Evolutionary conservation across 2,797 vertebrate species (phyloP), one percentile per base, ranked within the genome.

Genomic region (Hippopotamyrus pictus): DNA sequence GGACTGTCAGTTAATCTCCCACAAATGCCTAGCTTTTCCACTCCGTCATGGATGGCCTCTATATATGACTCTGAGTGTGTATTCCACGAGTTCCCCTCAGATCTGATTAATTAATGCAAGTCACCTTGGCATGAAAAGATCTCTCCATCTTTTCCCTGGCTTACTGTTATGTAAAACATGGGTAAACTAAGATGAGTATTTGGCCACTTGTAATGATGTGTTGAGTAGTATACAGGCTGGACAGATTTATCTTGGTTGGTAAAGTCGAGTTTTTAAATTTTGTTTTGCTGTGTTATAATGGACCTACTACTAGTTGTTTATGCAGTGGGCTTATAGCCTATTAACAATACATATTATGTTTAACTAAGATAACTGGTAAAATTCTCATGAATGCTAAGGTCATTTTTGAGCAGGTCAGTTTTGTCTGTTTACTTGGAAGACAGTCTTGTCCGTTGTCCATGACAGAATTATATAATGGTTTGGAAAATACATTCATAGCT

Each of bases 41-140:
- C 99, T 97, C 98, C 98, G 96, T 99, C 98, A 96, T 99, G 99
- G 99, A 99, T 99, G 98, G 97, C 98, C 97, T 98, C 98, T 97
- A 99, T 99, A 96, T 99, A 99, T 99, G 99, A 99, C 97, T 98
- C 98, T 95, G 99, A 99, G 99, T 99, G 99, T 99, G 99, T 99
- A 99, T 99, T 99, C 95, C 95, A 95, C 92, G 96, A 97, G 97
- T 98, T 98, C 96, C 97, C 96, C 96, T 96, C 96, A 98, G 97
- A 97, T 96, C 94, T 97, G 93, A 95, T 97, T 96, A 96, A 94
- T 91, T 96, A 96, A 95, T 95, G 94, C 93, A 93, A 96, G 95
- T 95, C 93, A 96, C 96, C 97, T 98, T 98, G 98, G 98, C 98
- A 99, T 98, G 98, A 97, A 98, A 97, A 98, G 98, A 97, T 94